Conservation (phyloP, 2,888 invertebrate species). For the Protophormia terraenovae region DNA sequence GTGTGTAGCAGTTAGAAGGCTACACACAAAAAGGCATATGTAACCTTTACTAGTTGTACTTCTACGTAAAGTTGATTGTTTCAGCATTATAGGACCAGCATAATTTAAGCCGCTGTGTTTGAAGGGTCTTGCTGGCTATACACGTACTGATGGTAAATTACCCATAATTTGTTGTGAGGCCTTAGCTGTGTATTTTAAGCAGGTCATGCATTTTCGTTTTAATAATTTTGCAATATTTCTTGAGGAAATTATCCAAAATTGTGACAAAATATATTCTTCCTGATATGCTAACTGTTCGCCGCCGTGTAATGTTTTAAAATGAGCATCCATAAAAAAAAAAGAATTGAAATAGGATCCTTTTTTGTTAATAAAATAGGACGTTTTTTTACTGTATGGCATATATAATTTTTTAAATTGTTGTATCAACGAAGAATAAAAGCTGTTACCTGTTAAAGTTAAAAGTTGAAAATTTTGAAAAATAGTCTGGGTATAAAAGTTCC, state of each 20-base stretch:
- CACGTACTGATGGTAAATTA: constrained; percentile 11
- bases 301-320: constrained; percentile 42
- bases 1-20: too few relatives aligned
- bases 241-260: constrained; percentile 5
- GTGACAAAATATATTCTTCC: constrained; percentile 30
- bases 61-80: constrained; percentile 11
- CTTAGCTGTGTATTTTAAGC: constrained; percentile 36
- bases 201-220: constrained; percentile 10
- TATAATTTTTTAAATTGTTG: neutral
- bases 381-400: too few relatives aligned
- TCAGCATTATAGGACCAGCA: constrained; percentile 18
- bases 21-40: too few relatives aligned
- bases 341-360: constrained; percentile 18
- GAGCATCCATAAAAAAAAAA: constrained; percentile 42
- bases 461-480: neutral
- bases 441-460: neutral
- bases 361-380: constrained; percentile 2
- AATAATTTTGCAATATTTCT: constrained; percentile 1
- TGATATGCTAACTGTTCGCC: constrained; percentile 12
- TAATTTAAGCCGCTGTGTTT: constrained; percentile 31
- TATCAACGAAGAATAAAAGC: neutral
- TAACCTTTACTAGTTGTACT: too few relatives aligned
- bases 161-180: constrained; percentile 43
- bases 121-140: neutral
- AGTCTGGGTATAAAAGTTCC: neutral